Conservation (phyloP, 2,888 invertebrate genomes). For the Julus scanicus region DNA sequence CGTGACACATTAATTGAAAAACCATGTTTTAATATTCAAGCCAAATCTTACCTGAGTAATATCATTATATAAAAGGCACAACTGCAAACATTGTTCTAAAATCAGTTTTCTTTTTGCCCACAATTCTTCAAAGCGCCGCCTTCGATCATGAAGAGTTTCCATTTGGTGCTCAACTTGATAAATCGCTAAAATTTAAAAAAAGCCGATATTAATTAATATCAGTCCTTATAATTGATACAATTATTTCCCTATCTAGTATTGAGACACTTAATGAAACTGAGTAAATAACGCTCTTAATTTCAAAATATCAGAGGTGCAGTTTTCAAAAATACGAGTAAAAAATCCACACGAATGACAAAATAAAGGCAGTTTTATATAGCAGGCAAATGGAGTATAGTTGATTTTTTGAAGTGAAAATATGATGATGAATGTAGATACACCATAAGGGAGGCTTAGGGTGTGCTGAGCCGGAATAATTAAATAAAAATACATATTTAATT, state of each 20-base stretch:
- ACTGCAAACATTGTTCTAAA: constrained; percentile 80
- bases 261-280: neutral
- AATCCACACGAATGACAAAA: too few relatives aligned
- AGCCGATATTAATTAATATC: neutral
- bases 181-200: constrained; percentile 69
- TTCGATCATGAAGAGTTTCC: constrained; percentile 79
- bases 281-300: neutral
- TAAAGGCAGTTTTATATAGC: too few relatives aligned
- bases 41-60: constrained; percentile 67
- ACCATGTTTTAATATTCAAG: neutral
- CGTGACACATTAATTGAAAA: neutral
- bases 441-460: too few relatives aligned
- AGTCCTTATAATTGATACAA: neutral
- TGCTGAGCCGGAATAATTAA: neutral
- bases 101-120: constrained; percentile 78
- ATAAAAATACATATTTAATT: neutral
- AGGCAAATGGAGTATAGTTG: too few relatives aligned
- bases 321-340: too few relatives aligned
- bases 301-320: too few relatives aligned
- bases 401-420: too few relatives aligned
- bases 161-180: constrained; percentile 80
- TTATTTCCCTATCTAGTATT: too few relatives aligned
- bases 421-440: too few relatives aligned
- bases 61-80: constrained; percentile 79
- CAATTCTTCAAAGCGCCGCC: constrained; percentile 76